Evolutionary conservation across 37 sponge, comb jelly and placozoan genomes (phyloP).

Genomic region (Tethya wilhelma): DNA sequence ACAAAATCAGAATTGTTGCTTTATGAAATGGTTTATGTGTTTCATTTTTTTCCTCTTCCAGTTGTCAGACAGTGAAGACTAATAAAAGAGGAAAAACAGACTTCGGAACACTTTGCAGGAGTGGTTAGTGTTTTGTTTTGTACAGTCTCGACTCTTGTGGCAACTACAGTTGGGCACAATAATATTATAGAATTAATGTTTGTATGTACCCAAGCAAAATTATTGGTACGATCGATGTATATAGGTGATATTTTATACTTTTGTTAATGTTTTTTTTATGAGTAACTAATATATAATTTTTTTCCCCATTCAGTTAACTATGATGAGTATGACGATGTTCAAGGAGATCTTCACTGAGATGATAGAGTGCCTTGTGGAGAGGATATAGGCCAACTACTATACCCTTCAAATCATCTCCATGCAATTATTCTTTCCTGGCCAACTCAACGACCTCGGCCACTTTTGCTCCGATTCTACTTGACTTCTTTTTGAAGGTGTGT

Average conservation of each 20-base stretch:
- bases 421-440: constrained; percentile 90
- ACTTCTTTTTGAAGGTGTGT: constrained; percentile 70
- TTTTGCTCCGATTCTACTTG: constrained; percentile 87
- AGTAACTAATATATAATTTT: no score
- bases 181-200: no score
- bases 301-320: constrained; percentile 78
- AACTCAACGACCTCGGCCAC: constrained; percentile 80
- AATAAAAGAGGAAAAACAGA: constrained; percentile 97
- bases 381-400: constrained; percentile 92
- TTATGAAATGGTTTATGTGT: no score
- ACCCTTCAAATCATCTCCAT: constrained; percentile 92
- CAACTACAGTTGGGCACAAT: no score
- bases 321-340: constrained; percentile 82
- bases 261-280: no score
- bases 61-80: constrained; percentile 89
- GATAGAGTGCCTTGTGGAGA: constrained; percentile 86
- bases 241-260: no score
- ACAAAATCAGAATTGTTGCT: no score
- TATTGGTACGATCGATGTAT: no score
- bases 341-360: constrained; percentile 80
- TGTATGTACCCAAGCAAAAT: no score
- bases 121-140: constrained; percentile 54
- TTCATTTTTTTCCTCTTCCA: no score
- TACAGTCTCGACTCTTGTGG: not conserved
- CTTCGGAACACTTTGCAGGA: constrained; percentile 95